Evolutionary conservation across 2,797 vertebrate genomes (phyloP), one percentile per base, ranked within the genome.

Genomic region (Acanthurus lineatus): DNA sequence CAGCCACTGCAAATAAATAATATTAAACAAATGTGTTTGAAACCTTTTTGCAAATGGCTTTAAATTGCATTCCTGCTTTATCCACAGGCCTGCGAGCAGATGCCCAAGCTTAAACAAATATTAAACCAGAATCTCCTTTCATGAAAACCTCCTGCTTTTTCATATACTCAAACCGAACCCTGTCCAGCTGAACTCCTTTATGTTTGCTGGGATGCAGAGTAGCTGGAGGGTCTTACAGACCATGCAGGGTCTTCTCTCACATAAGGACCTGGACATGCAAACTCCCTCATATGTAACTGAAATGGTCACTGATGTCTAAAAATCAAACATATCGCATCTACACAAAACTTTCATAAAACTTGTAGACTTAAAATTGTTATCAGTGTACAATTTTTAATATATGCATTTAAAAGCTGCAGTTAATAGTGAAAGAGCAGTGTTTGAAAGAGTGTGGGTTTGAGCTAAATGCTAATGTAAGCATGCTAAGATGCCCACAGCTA

Each of bases 1-100:
- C n/a, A 61, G 51, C 65, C 75, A 57, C 67, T 52, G 59, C 11
- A 73, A 16, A 69, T 35, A 25, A 57, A 60, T 8, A 47, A 32
- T 47, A 51, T 15, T n/a, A 6, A 49, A 56, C 58, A 74, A 80
- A 71, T 67, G 59, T 63, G 63, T 66, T 61, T 40, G 57, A 32
- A 73, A 59, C 20, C 14, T 25, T 22, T 22, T 8, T 53, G 54
- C 57, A 86, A 57, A 67, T 62, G 49, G 19, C 38, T 49, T 47
- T 25, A 61, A 58, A 54, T 14, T 38, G 9, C 2, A 2, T 47
- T 25, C 14, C 28, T 38, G 53, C 15, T 45, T 42, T 35, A 53
- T 53, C 48, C 47, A 62, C 40, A 58, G 48, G 68, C 28, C 52
- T 40, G 54, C 25, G 19, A 22, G 53, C 58, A 72, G 40, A 49